Percentiles rank a stretch among this genome's conserved stretches.
phyloP scores from a whole-genome alignment of 2,113 vertebrate genomes.

The Lycocorax pyrrhopterus region DNA sequence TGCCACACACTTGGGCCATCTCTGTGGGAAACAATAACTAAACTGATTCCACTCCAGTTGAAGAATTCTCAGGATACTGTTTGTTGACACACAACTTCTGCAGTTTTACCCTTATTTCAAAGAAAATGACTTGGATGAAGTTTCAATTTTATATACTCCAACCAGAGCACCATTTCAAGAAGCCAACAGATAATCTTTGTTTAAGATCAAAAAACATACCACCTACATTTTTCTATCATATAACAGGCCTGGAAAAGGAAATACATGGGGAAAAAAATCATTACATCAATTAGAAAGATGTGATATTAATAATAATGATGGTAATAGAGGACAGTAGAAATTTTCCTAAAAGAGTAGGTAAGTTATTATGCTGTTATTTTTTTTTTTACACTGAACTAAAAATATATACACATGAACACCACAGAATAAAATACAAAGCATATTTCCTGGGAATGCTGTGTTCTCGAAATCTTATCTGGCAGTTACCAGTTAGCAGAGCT shows the following conservation, averaged over 20 bases:
- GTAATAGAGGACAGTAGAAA: not conserved
- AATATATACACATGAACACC: not conserved
- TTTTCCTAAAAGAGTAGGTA: not conserved
- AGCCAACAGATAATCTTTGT: not conserved
- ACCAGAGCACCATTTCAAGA: not conserved
- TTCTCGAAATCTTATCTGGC: not conserved
- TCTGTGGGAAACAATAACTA: not conserved
- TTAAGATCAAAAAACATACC: not conserved
- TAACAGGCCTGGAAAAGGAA: not conserved
- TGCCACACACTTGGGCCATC: not conserved
- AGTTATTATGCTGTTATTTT: not conserved
- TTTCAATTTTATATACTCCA: not conserved
- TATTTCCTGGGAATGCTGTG: not conserved
- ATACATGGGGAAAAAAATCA: not conserved
- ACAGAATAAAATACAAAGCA: not conserved
- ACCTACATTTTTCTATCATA: not conserved
- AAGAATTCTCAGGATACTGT: not conserved
- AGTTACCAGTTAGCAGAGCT: not conserved
- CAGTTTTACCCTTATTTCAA: not conserved
- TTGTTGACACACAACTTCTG: not conserved
- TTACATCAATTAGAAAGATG: not conserved
- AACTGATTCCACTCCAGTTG: not conserved
- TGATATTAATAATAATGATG: not conserved
- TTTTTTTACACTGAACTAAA: not conserved
- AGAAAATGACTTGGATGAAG: not conserved